A percentile compares a stretch with the other conserved stretches of the same genome.
Evolutionary conservation across 2,797 vertebrate species (phyloP).

Genomic region (Natrix natrix): DNA sequence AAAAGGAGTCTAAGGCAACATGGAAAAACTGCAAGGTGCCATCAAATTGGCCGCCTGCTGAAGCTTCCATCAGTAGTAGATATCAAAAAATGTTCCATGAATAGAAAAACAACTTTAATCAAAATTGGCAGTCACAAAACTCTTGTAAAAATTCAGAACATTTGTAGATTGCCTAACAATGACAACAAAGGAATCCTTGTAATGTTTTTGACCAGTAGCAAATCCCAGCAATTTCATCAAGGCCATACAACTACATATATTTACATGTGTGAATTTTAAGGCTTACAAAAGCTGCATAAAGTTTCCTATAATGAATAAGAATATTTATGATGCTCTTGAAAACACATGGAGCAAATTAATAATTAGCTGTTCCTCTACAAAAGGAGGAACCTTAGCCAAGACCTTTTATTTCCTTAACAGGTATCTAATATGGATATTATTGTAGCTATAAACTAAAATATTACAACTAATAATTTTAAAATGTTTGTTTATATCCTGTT

Average conservation of each 20-base stretch:
- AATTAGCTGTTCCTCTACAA: background rate
- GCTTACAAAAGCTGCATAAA: slow-evolving; percentile 12
- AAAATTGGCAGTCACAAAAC: background rate
- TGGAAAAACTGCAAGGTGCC: background rate
- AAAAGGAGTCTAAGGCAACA: background rate
- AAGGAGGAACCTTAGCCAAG: background rate
- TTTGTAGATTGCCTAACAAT: background rate
- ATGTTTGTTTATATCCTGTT: background rate
- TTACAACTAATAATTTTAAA: background rate
- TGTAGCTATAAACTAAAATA: too few relatives aligned
- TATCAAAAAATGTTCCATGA: background rate
- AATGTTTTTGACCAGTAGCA: slow-evolving; percentile 26
- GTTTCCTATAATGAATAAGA: background rate
- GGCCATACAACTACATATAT: slow-evolving; percentile 3
- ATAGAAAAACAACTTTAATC: background rate
- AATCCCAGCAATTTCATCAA: background rate
- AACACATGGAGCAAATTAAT: background rate
- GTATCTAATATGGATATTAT: background rate
- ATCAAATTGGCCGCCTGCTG: background rate
- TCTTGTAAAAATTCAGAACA: background rate
- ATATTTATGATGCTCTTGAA: slow-evolving; percentile 1
- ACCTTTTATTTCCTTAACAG: background rate
- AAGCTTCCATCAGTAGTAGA: background rate
- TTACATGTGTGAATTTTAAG: background rate
- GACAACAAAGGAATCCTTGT: background rate